These are phyloP conservation scores for Anoplius nigerrimus DNA, from an alignment of 2,888 invertebrate genomes.

Conservation along the genomic window DNA sequence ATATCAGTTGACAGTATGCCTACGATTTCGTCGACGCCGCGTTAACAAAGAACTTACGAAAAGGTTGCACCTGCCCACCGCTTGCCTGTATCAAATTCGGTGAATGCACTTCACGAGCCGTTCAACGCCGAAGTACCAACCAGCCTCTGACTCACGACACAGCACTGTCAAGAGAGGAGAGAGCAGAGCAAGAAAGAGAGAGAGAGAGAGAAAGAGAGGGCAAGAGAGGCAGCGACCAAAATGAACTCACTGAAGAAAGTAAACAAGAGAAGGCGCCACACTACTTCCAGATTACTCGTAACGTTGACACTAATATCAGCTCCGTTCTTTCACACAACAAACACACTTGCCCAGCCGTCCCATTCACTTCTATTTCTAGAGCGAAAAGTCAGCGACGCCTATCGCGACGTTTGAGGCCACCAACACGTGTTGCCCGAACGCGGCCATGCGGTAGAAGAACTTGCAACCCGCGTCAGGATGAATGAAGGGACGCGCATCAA, in stretches of 20 bases:
- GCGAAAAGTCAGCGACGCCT: slow-evolving; percentile 13
- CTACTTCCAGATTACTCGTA: slow-evolving; percentile 38
- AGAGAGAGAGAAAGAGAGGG: background rate
- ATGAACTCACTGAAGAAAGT: slow-evolving; percentile 17
- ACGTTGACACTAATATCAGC: slow-evolving; percentile 46
- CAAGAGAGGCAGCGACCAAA: background rate
- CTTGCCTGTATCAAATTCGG: too few relatives aligned
- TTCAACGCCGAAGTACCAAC: background rate
- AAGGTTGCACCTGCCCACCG: too few relatives aligned
- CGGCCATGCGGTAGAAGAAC: background rate
- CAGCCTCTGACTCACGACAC: too few relatives aligned
- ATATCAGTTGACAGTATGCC: too few relatives aligned
- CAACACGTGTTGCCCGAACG: background rate
- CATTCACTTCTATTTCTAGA: slow-evolving; percentile 36
- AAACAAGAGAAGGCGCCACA: slow-evolving; percentile 45
- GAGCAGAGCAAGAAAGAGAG: background rate
- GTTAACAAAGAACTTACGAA: too few relatives aligned
- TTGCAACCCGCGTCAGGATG: background rate
- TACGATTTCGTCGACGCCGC: too few relatives aligned
- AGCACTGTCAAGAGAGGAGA: background rate
- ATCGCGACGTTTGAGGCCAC: too few relatives aligned
- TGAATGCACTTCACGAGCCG: too few relatives aligned
- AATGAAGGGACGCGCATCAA: background rate
- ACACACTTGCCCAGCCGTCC: slow-evolving; percentile 33
- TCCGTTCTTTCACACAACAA: slow-evolving; percentile 37